Conservation (phyloP, 2,888 invertebrate species). For the Drosophila demipolita region DNA sequence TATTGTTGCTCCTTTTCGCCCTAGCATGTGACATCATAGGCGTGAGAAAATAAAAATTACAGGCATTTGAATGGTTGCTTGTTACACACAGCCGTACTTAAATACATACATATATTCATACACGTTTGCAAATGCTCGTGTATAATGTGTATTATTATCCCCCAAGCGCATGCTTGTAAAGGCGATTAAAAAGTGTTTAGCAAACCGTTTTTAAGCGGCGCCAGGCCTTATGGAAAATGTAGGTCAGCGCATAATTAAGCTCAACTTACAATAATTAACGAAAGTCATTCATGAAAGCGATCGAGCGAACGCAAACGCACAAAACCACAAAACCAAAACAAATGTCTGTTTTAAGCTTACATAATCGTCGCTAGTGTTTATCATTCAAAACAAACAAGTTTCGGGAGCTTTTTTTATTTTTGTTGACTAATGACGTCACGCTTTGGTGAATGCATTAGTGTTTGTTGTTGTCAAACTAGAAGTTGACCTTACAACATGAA, state of each 20-base stretch:
- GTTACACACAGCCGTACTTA: slow-evolving; percentile 5
- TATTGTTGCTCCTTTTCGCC: slow-evolving; percentile 46
- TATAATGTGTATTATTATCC: slow-evolving; percentile 7
- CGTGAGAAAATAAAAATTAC: slow-evolving; percentile 73
- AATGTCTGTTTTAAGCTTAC: slow-evolving; percentile 65
- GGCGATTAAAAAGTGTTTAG: slow-evolving; percentile 44
- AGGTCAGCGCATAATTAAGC: slow-evolving; percentile 66
- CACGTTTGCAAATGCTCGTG: slow-evolving; percentile 1
- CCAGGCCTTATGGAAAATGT: slow-evolving; percentile 44
- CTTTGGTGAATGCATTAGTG: slow-evolving; percentile 57
- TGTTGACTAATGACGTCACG: slow-evolving; percentile 68
- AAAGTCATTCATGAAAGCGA: slow-evolving; percentile 73
- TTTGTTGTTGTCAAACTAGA: slow-evolving; percentile 52
- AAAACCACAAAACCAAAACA: slow-evolving; percentile 50
- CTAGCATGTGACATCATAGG: slow-evolving; percentile 68
- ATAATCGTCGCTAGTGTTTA: slow-evolving; percentile 57
- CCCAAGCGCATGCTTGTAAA: slow-evolving; percentile 11
- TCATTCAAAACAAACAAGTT: slow-evolving; percentile 61
- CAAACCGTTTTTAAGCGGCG: slow-evolving; percentile 17
- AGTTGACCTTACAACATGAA: slow-evolving; percentile 64
- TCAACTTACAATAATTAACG: slow-evolving; percentile 62
- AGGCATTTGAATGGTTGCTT: slow-evolving; percentile 26
- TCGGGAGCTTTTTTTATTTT: slow-evolving; percentile 35
- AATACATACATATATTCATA: not conserved
- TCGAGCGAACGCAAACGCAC: slow-evolving; percentile 19